A percentile compares a stretch with the other conserved stretches of the same genome.
These are phyloP conservation scores for Muntiacus muntjak DNA, from an alignment of 2,113 vertebrate genomes.

Conservation along the genomic window DNA sequence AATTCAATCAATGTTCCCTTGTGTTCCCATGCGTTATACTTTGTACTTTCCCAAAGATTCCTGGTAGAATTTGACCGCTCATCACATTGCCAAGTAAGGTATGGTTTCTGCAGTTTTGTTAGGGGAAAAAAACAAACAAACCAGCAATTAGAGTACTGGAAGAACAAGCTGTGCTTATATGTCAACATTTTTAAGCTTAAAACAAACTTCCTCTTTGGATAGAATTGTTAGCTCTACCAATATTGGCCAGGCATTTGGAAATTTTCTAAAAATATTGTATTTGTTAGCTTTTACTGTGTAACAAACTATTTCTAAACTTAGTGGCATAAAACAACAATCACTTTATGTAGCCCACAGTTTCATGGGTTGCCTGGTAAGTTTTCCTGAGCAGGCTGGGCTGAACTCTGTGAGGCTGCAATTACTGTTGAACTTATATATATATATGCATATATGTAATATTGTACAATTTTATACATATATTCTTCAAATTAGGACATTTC, in stretches of 20 bases:
- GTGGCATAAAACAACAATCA: neutral
- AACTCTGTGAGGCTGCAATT: neutral
- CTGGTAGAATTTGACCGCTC: neutral
- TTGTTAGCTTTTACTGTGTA: neutral
- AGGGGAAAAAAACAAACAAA: neutral
- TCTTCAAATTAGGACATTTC: neutral
- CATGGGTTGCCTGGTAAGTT: neutral
- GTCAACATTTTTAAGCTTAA: conserved; percentile 51
- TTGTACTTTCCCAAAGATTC: neutral
- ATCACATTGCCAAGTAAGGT: neutral
- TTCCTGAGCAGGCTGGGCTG: neutral
- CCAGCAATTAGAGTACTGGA: conserved; percentile 30
- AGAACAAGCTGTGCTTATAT: neutral
- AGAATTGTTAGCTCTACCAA: conserved; percentile 26
- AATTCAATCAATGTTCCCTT: neutral
- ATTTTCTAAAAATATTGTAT: neutral
- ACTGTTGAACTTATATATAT: neutral
- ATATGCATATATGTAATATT: rapidly evolving
- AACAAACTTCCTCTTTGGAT: conserved; percentile 30
- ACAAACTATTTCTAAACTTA: neutral
- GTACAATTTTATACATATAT: neutral
- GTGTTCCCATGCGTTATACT: neutral
- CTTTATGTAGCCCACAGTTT: neutral
- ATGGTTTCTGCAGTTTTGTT: neutral
- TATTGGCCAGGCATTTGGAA: neutral